Evolutionary conservation across 2,113 vertebrate genomes (phyloP).

Genomic region (Pterocles gutturalis): DNA sequence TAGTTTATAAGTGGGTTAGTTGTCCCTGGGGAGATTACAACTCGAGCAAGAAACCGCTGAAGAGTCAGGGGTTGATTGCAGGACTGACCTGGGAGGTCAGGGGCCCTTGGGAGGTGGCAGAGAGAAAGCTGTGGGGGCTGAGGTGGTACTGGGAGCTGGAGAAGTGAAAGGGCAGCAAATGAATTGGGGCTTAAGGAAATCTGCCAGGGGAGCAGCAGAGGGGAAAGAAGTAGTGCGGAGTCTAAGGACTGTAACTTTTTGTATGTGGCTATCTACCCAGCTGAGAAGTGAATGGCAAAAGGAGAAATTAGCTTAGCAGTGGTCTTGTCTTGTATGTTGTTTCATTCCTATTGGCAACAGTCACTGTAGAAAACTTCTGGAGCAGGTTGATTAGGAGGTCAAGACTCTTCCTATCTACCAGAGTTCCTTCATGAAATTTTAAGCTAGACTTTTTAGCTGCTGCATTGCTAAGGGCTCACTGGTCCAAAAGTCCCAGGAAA

Average conservation of each 20-base stretch:
- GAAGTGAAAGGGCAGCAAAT: background rate
- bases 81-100: background rate
- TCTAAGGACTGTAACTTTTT: background rate
- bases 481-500: background rate
- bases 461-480: background rate
- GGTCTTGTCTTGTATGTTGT: background rate
- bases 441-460: background rate
- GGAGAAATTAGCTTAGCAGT: background rate
- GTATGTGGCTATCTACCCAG: background rate
- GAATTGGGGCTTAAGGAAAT: background rate
- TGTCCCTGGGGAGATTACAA: background rate
- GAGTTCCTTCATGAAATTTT: background rate
- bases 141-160: background rate
- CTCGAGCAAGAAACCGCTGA: background rate
- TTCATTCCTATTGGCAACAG: background rate
- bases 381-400: background rate
- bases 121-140: background rate
- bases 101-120: fast-evolving
- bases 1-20: background rate
- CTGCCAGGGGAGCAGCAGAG: background rate
- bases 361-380: background rate
- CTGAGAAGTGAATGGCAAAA: background rate
- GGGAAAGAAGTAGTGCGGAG: background rate
- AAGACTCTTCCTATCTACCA: background rate
- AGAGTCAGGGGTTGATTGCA: background rate